phyloP scores from a whole-genome alignment of 2,888 invertebrate species.

The Unio pictorum region DNA sequence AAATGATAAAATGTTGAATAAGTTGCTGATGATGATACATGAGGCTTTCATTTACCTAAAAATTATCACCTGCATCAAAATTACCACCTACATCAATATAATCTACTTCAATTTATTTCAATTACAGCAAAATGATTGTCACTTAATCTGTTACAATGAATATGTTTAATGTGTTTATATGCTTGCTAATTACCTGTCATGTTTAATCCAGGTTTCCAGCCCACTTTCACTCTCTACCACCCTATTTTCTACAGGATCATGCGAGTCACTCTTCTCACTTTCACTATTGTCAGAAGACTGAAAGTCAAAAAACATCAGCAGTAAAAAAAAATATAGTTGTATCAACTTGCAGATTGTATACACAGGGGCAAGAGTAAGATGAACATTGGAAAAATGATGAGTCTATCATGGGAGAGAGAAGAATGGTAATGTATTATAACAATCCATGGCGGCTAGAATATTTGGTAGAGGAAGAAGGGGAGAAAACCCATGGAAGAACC shows the following conservation, averaged over 20 bases:
- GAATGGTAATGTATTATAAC: no score
- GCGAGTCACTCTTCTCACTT: constrained; percentile 27
- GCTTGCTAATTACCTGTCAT: constrained; percentile 62
- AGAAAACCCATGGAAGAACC: no score
- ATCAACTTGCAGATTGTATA: neutral
- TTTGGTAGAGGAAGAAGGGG: no score
- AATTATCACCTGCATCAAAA: no score
- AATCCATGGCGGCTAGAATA: no score
- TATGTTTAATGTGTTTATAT: neutral
- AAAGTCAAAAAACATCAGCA: constrained; percentile 9
- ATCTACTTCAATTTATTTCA: neutral
- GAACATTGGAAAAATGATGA: no score
- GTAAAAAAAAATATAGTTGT: neutral
- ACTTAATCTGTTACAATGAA: neutral
- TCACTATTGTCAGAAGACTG: constrained; percentile 44
- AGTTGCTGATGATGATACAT: no score
- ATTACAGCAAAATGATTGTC: neutral
- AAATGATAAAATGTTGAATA: no score
- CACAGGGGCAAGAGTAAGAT: neutral
- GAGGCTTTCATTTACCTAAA: no score
- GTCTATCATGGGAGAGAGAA: no score
- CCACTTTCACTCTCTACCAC: constrained; percentile 44
- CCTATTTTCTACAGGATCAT: constrained; percentile 6
- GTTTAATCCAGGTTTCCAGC: constrained; percentile 65
- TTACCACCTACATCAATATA: no score